Evolutionary conservation across 2,113 vertebrate species (phyloP), one percentile per base, ranked within the genome.

Genomic region (Beaufortia kweichowensis): DNA sequence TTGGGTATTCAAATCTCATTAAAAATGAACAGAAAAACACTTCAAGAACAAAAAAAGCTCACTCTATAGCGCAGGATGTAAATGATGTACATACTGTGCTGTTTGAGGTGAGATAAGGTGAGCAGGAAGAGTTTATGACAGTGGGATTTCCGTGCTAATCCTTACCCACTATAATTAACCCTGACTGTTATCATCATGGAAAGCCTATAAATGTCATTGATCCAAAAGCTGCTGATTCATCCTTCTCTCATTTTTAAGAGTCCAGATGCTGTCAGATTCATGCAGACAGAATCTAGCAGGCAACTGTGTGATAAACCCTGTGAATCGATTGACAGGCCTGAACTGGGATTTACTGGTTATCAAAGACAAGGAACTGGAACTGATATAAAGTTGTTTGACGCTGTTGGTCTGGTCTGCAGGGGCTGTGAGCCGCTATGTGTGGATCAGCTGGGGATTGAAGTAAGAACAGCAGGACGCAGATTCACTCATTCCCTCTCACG

Each of bases 401-500:
- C 33, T 61, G 24, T 6, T 61, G 33, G 31, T 53, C 2, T 63
- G 62, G 48, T 55, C 61, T 35, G 14, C 21, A 59, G 35, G 17
- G 24, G 23, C 23, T 7, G 0, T 57, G 23, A 56, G 61, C 46
- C 41, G 48, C 46, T 28, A 31, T 41, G 15, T 76, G 53, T 71
- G 53, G 68, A 71, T 59, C 67, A 57, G 55, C 29, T n/a, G 63
- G 35, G 75, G 75, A 76, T 59, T 59, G 55, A 11, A 68, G 35
- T 9, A 59, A 39, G 26, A 48, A 77, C 65, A 77, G 41, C 53
- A 80, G 69, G 80, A 80, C 33, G 79, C 55, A n/a, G 48, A 75
- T 28, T 77, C 1, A 78, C 75, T 71, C 70, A 78, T 77, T 87
- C 73, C 78, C 62, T 86, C 79, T 82, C 79, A 85, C 63, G 79